These are phyloP conservation scores for Ectropis crepuscularia DNA, from an alignment of 2,888 invertebrate genomes.

Conservation along the genomic window DNA sequence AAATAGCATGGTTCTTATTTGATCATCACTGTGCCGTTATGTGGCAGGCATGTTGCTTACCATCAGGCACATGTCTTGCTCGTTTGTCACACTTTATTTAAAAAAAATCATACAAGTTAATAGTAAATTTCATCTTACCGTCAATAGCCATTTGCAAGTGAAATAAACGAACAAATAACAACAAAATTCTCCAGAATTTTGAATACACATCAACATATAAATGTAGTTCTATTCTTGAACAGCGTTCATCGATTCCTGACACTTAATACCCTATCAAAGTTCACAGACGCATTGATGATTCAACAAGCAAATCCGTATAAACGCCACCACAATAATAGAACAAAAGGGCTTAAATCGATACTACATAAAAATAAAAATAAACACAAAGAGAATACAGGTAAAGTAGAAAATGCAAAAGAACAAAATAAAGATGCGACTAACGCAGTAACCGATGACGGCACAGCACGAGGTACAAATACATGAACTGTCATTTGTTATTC, in stretches of 20 bases:
- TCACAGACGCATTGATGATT: conserved; percentile 56
- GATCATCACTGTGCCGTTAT: too few species aligned
- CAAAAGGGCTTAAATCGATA: conserved; percentile 33
- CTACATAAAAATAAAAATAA: conserved; percentile 22
- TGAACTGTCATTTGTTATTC: conserved; percentile 63
- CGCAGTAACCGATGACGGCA: conserved; percentile 57
- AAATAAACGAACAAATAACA: background rate
- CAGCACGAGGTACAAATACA: conserved; percentile 59
- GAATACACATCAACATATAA: conserved; percentile 33
- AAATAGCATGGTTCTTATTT: too few species aligned
- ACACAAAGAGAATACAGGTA: conserved; percentile 26
- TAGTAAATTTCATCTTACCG: background rate
- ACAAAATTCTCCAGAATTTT: conserved; percentile 19
- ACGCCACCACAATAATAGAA: conserved; percentile 57
- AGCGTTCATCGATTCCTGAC: conserved; percentile 33
- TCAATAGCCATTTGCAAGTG: conserved; percentile 6
- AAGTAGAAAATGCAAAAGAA: conserved; percentile 28
- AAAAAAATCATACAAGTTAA: too few species aligned
- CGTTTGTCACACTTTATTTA: too few species aligned
- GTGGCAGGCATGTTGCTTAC: too few species aligned
- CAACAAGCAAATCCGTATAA: conserved; percentile 60
- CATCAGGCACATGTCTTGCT: too few species aligned
- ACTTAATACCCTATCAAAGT: conserved; percentile 46
- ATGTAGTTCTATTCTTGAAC: conserved; percentile 21
- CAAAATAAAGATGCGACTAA: conserved; percentile 46